Base-by-base conservation (phyloP, 2,888 invertebrate genomes). In the Psylliodes chrysocephalus region DNA sequence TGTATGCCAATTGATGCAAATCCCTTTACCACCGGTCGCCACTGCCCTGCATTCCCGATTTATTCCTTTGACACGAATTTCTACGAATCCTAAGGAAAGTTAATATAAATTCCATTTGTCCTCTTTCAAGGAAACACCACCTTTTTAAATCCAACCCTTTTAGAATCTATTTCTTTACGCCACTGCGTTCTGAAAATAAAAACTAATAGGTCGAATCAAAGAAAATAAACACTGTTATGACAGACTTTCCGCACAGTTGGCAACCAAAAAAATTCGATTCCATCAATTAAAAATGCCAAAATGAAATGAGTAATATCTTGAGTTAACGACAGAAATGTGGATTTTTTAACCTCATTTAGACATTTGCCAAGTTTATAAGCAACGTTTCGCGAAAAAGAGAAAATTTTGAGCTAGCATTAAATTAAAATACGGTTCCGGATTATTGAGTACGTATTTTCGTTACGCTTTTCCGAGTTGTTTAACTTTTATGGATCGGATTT, bases 291-390 rank as follows among this genome's bases (percentile, higher is more conserved):
- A 40, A n/a, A 14, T 12, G 40, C 40, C 40, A 40, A 17, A 2
- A 40, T 40, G 8, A 40, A 40, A 40, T 40, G 40, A 40, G 12
- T 40, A 40, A n/a, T 40, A 3, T 35, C 35, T 35, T 12, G 1
- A 1, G 14, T 17, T 35, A 40, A 40, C 12, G 40, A 40, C 17
- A 40, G 12, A 40, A 40, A 40, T 40, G 12, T 40, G 12, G 40
- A 40, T 40, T 40, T n/a, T 40, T 40, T 40, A 40, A 40, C 40
- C 40, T 40, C 40, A n/a, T 15, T 40, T 40, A 40, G 40, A 1
- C 14, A 12, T 10, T 40, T 40, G 40, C 40, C 40, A 40, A 40
- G 40, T 40, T 40, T n/a, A 15, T 7, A n/a, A n/a, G n/a, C 1
- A 40, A n/a, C 14, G 17, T n/a, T 17, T 15, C 12, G 6, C 6